Base-by-base conservation (phyloP, 2,888 invertebrate species). In the Theretra japonica region DNA sequence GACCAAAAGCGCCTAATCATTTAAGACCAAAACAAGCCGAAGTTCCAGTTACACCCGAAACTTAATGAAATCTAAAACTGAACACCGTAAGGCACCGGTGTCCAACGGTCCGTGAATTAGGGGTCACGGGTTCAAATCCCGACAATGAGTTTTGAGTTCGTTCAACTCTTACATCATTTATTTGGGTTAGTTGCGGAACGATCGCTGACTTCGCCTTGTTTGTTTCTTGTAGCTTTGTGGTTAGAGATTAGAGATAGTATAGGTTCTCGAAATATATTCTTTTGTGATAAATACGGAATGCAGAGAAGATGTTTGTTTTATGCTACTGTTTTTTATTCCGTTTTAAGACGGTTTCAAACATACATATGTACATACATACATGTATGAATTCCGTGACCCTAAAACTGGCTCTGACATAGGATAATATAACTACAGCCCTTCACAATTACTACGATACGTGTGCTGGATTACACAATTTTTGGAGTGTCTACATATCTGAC, bases 161-260 rank as follows among this genome's bases (percentile, higher is more conserved):
- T 85, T 87, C 80, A 87, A 76, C 83, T 82, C 80, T 86, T 85
- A 85, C 84, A 81, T 85, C 83, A 86, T 83, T 79, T 84, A 83
- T 85, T 84, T 84, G 80, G 81, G 79, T 81, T 83, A 81, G 78
- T 77, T 75, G 78, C 75, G 76, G 77, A 75, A 79, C 78, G 80
- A 79, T 79, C 82, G 76, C 79, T 78, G 79, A 78, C 81, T 80
- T 74, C 62, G 62, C 41, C 23, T 73, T 60, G 62, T 7, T 33
- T 56, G 53, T 59, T 59, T 30, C 28, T 33, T 15, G 6, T 33
- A 15, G 58, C 11, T 17, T 58, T 17, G 58, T 58, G 25, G 25
- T 53, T n/a, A 53, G 53, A 41, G 53, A n/a, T 53, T 53, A 6
- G 5, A 53, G 53, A 41, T 53, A n/a, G 19, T n/a, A n/a, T 17